These are phyloP conservation scores for Machimus atricapillus DNA, from an alignment of 2,888 invertebrate species.

Conservation along the genomic window DNA sequence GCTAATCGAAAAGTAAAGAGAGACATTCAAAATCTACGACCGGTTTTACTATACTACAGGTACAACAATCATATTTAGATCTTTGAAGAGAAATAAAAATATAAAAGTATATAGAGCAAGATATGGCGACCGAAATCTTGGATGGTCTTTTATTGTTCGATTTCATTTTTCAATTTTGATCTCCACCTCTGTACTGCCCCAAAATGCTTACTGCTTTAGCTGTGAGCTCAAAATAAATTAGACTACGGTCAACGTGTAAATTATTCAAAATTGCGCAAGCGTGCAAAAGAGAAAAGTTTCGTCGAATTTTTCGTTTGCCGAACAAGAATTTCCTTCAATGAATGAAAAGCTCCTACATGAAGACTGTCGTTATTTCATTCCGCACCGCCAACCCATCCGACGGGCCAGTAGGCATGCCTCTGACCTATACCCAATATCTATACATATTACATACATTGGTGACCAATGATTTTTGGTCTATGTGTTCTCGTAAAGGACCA, in stretches of 20 bases:
- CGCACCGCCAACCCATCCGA: neutral
- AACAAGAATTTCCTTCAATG: neutral
- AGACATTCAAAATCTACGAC: no score
- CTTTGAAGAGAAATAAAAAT: no score
- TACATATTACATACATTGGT: neutral
- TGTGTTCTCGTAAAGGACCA: neutral
- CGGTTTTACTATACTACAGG: no score
- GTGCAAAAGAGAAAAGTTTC: neutral
- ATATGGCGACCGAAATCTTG: no score
- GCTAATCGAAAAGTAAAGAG: no score
- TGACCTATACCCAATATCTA: neutral
- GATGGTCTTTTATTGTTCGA: no score
- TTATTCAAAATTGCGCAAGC: constrained; percentile 19
- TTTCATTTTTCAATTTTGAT: neutral
- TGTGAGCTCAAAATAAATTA: neutral
- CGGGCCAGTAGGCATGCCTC: neutral
- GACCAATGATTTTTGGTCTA: neutral
- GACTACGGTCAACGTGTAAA: neutral
- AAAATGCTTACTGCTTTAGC: neutral
- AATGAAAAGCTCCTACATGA: constrained; percentile 15
- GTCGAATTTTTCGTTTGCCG: neutral
- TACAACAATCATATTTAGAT: no score
- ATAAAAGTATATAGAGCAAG: no score
- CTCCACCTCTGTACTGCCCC: neutral
- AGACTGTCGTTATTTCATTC: neutral